Base-by-base conservation (phyloP, 2,888 invertebrate species). In the Drosophila gaucha region DNA sequence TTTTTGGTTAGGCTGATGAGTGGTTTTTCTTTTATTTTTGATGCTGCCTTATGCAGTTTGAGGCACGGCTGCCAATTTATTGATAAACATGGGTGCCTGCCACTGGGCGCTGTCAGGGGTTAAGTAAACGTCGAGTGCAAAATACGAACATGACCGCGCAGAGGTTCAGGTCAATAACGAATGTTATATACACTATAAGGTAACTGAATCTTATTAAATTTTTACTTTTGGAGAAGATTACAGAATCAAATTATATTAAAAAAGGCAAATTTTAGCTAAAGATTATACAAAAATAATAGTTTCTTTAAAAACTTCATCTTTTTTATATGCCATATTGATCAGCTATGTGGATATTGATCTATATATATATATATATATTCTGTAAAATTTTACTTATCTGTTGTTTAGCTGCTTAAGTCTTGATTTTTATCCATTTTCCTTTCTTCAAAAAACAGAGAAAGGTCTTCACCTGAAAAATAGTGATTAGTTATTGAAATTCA, bases 61-160 rank as follows among this genome's bases (percentile, higher is more conserved):
- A 71, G 80, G 67, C 68, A 62, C 54, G 70, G 63, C 78, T 78
- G 79, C 74, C 82, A 80, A 74, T 78, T 82, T 85, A 85, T 82
- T 80, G 82, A 85, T 85, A 82, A 85, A 85, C 79, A 77, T 65
- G 55, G 67, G 46, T 22, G 55, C 16, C 51, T 20, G 33, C 36
- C 38, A 26, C 36, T 30, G 41, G n/a, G 14, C 12, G 14, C 50
- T 59, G 70, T 54, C 49, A 44, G 65, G 57, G 70, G 63, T 74
- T 70, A 74, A 70, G 36, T 67, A 70, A 63, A 54, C 46, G 54
- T 44, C 20, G 44, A 56, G 60, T 35, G 36, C 20, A 50, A 33
- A 62, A 62, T 36, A 22, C 54, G 43, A 59, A 43, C 18, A 41
- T 30, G 20, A 38, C n/a, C 50, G 5, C 3, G 0, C 2, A 1